Conservation (phyloP, 2,797 vertebrate species). For the Oceanodroma leucorhoa region DNA sequence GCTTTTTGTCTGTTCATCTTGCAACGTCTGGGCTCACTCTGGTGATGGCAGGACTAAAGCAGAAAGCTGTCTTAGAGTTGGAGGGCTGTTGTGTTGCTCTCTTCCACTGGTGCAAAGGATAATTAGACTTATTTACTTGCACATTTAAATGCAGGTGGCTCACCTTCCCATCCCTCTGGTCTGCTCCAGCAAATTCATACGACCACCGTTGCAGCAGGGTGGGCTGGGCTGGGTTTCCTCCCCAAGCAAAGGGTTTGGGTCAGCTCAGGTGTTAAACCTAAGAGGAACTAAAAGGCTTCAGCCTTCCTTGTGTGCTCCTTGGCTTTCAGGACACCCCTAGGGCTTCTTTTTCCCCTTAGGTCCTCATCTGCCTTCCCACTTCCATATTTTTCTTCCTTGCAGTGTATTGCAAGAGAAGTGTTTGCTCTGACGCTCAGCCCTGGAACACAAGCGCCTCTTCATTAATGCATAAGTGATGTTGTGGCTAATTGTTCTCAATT, state of each 20-base stretch:
- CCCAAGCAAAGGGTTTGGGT: background rate
- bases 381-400: background rate
- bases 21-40: background rate
- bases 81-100: background rate
- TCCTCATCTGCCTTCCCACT: background rate
- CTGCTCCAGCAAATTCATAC: background rate
- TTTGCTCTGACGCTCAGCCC: background rate
- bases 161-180: background rate
- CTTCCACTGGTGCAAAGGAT: background rate
- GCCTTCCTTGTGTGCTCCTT: background rate
- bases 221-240: background rate
- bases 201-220: background rate
- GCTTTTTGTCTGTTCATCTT: background rate
- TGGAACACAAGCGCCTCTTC: background rate
- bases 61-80: background rate
- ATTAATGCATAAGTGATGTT: background rate
- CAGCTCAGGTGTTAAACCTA: background rate
- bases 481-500: slow-evolving; percentile 25
- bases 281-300: background rate
- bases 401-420: background rate
- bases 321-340: background rate
- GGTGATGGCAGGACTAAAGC: background rate
- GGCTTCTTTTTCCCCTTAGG: background rate
- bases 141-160: background rate
- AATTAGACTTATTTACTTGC: background rate